Percentiles rank a stretch among this genome's conserved stretches.
These are phyloP conservation scores for Catharus fuscescens DNA, from an alignment of 2,113 vertebrate genomes.

Conservation along the genomic window DNA sequence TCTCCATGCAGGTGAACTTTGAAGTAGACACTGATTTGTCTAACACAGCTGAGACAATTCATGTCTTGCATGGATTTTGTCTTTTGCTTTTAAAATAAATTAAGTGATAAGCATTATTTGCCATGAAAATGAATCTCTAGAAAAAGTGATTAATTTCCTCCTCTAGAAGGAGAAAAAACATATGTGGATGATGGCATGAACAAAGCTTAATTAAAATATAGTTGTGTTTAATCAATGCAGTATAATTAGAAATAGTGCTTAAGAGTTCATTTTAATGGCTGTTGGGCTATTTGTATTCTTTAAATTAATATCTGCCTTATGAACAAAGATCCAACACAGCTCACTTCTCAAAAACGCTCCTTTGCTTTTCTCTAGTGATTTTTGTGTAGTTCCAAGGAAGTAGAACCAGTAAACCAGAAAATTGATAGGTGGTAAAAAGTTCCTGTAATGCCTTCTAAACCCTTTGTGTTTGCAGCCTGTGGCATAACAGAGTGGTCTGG, in stretches of 20 bases:
- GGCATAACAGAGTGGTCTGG: not conserved
- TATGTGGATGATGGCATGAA: not conserved
- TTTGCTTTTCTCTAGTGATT: not conserved
- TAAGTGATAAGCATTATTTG: constrained; percentile 11
- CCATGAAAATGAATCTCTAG: not conserved
- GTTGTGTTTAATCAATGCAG: constrained; percentile 46
- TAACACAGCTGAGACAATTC: not conserved
- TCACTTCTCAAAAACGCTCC: constrained; percentile 5
- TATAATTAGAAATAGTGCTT: constrained; percentile 46
- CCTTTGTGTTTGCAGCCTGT: not conserved
- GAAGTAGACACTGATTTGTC: not conserved
- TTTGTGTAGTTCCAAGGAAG: not conserved
- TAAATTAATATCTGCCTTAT: constrained; percentile 51
- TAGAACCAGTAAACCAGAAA: not conserved
- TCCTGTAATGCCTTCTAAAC: not conserved
- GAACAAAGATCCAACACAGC: constrained; percentile 5
- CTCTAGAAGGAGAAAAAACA: not conserved
- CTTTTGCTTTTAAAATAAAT: constrained; percentile 43
- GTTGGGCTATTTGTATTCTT: constrained; percentile 39
- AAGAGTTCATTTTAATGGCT: not conserved
- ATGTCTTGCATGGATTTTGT: not conserved
- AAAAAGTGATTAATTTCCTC: not conserved
- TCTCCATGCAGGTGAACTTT: not conserved
- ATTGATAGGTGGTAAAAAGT: not conserved
- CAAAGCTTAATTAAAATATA: constrained; percentile 45